Evolutionary conservation across 1,140 invertebrate genomes (phyloP).

Genomic region (Aethina tumida): DNA sequence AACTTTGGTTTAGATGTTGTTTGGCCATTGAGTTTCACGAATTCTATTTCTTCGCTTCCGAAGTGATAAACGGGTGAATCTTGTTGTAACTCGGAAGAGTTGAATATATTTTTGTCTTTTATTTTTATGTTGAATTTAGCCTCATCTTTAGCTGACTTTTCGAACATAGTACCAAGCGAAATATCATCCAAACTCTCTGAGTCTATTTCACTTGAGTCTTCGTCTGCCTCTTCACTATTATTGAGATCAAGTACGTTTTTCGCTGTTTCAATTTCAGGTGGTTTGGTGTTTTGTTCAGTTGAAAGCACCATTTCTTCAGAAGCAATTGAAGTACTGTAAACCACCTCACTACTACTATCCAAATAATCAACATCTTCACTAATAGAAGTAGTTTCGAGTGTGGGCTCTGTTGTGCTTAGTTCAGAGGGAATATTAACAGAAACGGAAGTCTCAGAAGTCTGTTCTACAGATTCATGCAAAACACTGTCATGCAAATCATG

Average conservation of each 20-base stretch:
- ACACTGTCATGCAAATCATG: conserved; percentile 27
- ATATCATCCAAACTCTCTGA: background rate
- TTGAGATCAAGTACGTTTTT: background rate
- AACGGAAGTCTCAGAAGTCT: conserved; percentile 8
- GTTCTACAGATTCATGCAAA: conserved; percentile 15
- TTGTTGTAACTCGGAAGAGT: conserved; percentile 33
- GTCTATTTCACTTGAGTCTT: conserved; percentile 7
- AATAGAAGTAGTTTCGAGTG: background rate
- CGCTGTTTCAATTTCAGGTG: background rate
- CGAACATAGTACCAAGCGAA: conserved; percentile 3
- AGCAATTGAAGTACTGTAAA: background rate
- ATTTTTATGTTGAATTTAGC: no score
- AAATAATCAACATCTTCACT: background rate
- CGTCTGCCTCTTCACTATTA: conserved; percentile 3
- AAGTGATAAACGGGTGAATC: conserved; percentile 36
- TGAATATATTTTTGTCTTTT: conserved; percentile 18
- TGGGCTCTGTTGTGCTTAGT: conserved; percentile 1
- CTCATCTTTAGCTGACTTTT: conserved; percentile 6
- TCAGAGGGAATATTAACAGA: conserved; percentile 10
- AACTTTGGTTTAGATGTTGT: conserved; percentile 31
- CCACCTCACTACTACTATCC: background rate
- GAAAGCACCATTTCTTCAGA: background rate
- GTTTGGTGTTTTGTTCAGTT: background rate
- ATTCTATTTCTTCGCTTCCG: conserved; percentile 38
- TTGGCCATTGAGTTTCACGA: conserved; percentile 37